These are phyloP conservation scores for Pygoscelis antarcticus DNA, from an alignment of 2,113 vertebrate genomes.

Conservation along the genomic window DNA sequence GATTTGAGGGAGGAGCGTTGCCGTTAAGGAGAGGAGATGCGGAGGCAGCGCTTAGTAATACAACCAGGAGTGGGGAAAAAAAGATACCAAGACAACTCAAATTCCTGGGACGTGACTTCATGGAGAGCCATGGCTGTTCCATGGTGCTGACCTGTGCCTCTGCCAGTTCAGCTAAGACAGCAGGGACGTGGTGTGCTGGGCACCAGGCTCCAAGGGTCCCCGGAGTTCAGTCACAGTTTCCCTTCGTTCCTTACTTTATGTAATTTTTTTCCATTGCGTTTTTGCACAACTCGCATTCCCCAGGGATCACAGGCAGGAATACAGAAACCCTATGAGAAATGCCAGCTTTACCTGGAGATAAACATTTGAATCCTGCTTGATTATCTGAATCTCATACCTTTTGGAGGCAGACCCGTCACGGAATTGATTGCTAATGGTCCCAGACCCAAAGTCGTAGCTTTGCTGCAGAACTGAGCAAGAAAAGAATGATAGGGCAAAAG, in stretches of 20 bases:
- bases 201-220: neutral
- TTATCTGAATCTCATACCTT: neutral
- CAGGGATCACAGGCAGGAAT: neutral
- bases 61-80: neutral
- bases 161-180: neutral
- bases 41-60: neutral
- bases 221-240: neutral
- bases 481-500: neutral
- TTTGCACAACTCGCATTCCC: neutral
- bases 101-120: rapidly evolving
- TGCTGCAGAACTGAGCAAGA: neutral
- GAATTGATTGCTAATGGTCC: neutral
- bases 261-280: neutral
- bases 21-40: neutral
- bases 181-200: neutral
- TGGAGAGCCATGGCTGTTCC: rapidly evolving
- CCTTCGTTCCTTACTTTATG: neutral
- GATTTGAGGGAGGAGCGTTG: neutral
- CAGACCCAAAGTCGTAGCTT: neutral
- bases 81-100: neutral
- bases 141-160: rapidly evolving
- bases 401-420: neutral
- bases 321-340: neutral
- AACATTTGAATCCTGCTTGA: neutral
- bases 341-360: neutral